phyloP scores from a whole-genome alignment of 2,113 vertebrate species.

The Rhinopithecus roxellana region DNA sequence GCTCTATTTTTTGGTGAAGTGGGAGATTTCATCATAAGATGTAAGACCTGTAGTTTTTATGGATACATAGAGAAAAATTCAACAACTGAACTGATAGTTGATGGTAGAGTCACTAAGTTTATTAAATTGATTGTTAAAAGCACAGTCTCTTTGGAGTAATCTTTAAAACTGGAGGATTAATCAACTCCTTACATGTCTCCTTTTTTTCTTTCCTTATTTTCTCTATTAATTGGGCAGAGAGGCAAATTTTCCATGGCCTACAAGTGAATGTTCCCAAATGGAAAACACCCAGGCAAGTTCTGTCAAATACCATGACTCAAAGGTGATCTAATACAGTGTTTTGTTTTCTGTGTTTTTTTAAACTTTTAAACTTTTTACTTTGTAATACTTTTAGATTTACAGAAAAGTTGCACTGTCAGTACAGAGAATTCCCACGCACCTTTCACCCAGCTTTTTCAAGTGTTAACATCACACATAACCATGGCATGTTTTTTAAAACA shows the following conservation, averaged over 20 bases:
- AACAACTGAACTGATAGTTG: background rate
- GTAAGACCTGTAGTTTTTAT: background rate
- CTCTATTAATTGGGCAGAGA: background rate
- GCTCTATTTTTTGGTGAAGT: background rate
- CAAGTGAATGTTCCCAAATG: background rate
- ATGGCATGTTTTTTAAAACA: background rate
- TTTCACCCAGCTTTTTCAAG: background rate
- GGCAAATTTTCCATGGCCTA: background rate
- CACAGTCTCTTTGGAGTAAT: background rate
- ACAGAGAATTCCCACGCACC: background rate
- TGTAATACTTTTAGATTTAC: background rate
- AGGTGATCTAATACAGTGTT: background rate
- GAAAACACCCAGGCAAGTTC: background rate
- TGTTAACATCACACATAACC: background rate
- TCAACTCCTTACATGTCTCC: background rate
- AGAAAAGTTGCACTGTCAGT: background rate
- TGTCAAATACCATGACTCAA: background rate
- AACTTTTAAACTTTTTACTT: background rate
- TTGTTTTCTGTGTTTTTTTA: background rate
- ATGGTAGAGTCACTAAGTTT: background rate
- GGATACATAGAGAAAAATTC: background rate
- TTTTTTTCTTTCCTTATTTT: background rate
- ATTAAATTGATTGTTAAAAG: background rate
- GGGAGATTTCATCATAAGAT: conserved; percentile 21
- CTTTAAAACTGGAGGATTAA: conserved; percentile 8